Conservation (phyloP, 2,888 invertebrate species). For the Agonum fuliginosum region DNA sequence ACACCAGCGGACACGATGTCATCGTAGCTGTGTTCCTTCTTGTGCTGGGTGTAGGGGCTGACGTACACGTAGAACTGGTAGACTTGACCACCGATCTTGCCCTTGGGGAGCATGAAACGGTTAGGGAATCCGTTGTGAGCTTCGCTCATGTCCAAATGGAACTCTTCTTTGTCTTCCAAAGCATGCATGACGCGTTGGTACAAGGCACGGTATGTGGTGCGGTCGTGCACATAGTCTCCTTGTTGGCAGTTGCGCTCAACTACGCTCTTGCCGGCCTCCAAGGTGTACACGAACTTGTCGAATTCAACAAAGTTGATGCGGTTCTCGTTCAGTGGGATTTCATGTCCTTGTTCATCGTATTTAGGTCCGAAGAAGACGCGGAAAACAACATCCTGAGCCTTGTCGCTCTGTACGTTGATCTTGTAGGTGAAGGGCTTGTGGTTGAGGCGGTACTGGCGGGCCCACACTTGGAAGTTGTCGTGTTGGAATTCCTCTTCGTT, state of each 20-base stretch:
- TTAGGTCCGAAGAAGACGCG: conserved; percentile 83
- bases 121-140: conserved; percentile 82
- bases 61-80: conserved; percentile 75
- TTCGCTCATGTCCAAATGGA: conserved; percentile 75
- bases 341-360: conserved; percentile 76
- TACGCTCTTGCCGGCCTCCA: conserved; percentile 79
- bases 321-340: conserved; percentile 75
- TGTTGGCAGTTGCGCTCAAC: conserved; percentile 82
- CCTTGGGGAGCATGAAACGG: conserved; percentile 83
- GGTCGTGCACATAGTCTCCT: conserved; percentile 79
- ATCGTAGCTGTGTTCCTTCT: conserved; percentile 69
- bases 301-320: conserved; percentile 78
- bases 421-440: conserved; percentile 81
- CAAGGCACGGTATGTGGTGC: conserved; percentile 79
- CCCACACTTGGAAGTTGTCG: conserved; percentile 73
- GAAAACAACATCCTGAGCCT: conserved; percentile 76
- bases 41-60: conserved; percentile 67
- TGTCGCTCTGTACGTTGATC: conserved; percentile 77
- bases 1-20: conserved; percentile 74
- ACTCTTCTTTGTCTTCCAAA: conserved; percentile 73
- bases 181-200: conserved; percentile 78
- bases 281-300: conserved; percentile 77
- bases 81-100: conserved; percentile 78
- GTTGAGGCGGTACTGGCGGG: conserved; percentile 81
- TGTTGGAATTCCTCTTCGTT: conserved; percentile 73